Conservation (phyloP, 2,113 vertebrate species). For the Scomber colias region DNA sequence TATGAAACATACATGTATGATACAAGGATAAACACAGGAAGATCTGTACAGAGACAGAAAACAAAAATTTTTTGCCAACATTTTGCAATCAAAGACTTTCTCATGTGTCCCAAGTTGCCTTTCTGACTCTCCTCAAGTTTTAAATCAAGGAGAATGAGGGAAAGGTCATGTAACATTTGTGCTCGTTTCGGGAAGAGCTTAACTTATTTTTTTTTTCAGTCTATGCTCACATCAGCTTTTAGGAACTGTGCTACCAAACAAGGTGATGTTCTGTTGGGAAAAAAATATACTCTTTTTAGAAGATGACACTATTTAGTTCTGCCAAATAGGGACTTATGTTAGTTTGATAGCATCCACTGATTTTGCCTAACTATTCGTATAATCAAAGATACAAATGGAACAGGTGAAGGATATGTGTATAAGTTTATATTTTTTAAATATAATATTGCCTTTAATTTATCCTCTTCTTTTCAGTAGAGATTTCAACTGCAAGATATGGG, state of each 20-base stretch:
- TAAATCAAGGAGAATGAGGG: background rate
- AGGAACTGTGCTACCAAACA: conserved; percentile 31
- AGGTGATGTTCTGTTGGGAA: conserved; percentile 18
- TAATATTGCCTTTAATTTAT: background rate
- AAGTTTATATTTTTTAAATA: background rate
- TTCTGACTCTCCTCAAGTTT: background rate
- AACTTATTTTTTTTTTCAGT: background rate
- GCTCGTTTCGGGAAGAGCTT: background rate
- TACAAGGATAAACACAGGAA: too few species aligned
- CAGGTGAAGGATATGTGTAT: background rate
- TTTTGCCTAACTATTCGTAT: background rate
- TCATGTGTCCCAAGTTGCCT: background rate
- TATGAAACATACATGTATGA: too few species aligned
- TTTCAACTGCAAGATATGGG: background rate
- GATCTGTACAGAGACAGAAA: too few species aligned
- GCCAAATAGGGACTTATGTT: conserved; percentile 8
- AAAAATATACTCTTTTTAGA: background rate
- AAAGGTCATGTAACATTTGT: conserved; percentile 32
- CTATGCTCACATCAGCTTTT: conserved; percentile 4
- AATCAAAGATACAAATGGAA: background rate
- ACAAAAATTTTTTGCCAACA: background rate
- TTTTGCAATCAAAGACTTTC: background rate
- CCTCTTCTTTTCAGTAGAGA: background rate
- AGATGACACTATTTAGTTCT: background rate
- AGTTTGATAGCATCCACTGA: background rate